These are phyloP conservation scores for Teleogryllus occipitalis DNA, from an alignment of 1,140 invertebrate genomes.

Conservation along the genomic window DNA sequence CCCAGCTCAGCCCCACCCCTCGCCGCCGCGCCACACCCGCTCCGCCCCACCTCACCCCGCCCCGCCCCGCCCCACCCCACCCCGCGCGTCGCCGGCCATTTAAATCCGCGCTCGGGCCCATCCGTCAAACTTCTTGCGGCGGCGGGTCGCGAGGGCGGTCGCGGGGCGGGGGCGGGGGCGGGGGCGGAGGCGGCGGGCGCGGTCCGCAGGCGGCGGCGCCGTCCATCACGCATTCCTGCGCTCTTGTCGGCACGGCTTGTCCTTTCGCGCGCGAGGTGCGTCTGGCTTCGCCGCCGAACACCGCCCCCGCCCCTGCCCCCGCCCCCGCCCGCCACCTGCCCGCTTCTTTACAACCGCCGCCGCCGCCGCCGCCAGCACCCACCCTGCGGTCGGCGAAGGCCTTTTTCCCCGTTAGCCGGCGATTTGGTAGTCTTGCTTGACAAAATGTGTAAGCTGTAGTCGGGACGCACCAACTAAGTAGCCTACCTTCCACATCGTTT, in stretches of 20 bases:
- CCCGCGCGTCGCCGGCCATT: not conserved
- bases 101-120: not conserved
- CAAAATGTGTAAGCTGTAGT: not conserved
- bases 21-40: no score
- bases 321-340: no score
- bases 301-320: no score
- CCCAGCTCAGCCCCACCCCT: not conserved
- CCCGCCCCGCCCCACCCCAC: no score
- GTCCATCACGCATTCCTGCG: constrained; percentile 2
- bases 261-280: not conserved
- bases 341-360: not conserved
- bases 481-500: not conserved
- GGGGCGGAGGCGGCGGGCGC: no score
- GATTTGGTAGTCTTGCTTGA: not conserved
- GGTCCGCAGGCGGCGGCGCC: not conserved
- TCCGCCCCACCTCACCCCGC: no score
- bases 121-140: not conserved
- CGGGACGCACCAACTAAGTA: not conserved
- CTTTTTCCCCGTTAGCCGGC: not conserved
- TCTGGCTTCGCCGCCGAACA: not conserved
- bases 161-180: no score
- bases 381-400: not conserved
- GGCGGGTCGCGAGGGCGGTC: no score
- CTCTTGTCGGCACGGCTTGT: not conserved
- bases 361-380: no score